Evolutionary conservation across 2,113 vertebrate species (phyloP), one percentile per base, ranked within the genome.

Genomic region (Capricornis sumatraensis): DNA sequence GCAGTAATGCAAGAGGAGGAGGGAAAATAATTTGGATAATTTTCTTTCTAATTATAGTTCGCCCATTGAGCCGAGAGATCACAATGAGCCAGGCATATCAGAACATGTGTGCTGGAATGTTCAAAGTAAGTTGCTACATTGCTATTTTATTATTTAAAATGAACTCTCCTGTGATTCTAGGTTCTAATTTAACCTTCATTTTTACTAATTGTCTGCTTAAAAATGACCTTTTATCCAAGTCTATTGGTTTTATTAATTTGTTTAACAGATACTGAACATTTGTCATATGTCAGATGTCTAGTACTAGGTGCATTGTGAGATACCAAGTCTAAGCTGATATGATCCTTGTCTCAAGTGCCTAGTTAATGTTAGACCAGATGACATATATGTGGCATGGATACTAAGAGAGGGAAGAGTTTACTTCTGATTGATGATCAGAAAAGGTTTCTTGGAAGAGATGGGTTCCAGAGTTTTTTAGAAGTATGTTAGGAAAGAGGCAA

Each of bases 91-190:
- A 99, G 97, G 99, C 99, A 0, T 99, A 99, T 98, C 99, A 99
- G 99, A 99, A 99, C 97, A 99, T 99, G 99, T 99, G 99, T 91
- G 99, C 99, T 96, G 99, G 99, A 93, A 99, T 99, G 99, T 99
- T 99, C 98, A 99, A 99, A 99, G 99, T 99, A 98, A 98, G 88
- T 96, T 82, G 14, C 67, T 95, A 1, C 43, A 43, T 50, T 91
- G 9, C 12, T 92, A 0, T 76, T 76, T 5, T 53, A 2, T 82
- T 83, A 23, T 58, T 64, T 89, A 64, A 89, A 84, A 79, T 84
- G 30, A 40, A 58, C 58, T 64, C 11, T 58, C 67, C n/a, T 88
- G 25, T 86, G 40, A 83, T 33, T 95, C 43, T 97, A 17, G 19
- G 14, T 93, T 96, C 50, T 95, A 7, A 76, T 86, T 92, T 87